Evolutionary conservation across 2,113 vertebrate species (phyloP), one percentile per base, ranked within the genome.

Genomic region (Zosterops borbonicus): DNA sequence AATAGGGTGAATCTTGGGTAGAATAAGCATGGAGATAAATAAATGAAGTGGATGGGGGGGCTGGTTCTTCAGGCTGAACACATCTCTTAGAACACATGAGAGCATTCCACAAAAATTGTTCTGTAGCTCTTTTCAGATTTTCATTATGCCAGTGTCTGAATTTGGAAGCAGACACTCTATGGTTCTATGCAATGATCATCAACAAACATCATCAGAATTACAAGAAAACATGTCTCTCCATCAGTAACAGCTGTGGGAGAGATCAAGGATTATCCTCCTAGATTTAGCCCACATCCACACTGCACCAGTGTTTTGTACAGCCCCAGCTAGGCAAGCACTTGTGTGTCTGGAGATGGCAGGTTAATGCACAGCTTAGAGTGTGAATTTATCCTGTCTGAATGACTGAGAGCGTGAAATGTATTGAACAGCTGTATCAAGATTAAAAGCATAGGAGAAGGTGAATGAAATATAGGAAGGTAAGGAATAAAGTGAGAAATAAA

Each of bases 331-430:
- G 21, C 33, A 70, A n/a, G 35, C 2, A 1, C 62, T 77, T 70
- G 8, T 59, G 23, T 39, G 35, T 37, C 63, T 79, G 62, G 35
- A 68, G 27, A 60, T 25, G 31, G 8, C 23, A 82, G 35, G 29
- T 23, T 78, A 89, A 89, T 1, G 2, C 23, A 60, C 14, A 67
- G 44, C 49, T 81, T 28, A 28, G 19, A 63, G 41, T 11, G 33
- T 59, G 37, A 75, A 58, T 79, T 84, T 65, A 49, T 62, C 62
- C 70, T 79, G 11, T 73, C 41, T 58, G 70, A 85, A 83, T 19
- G 21, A 20, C 35, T 0, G 0, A 20, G 29, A 71, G 23, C 18
- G 4, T 33, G 42, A 78, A 46, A 46, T 0, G 0, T 19, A 70
- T 77, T 64, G 28, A 92, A 50, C 37, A 83, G 17, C 20, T 86